Conservation (phyloP, 2,113 vertebrate genomes). For the Blennius ocellaris region DNA sequence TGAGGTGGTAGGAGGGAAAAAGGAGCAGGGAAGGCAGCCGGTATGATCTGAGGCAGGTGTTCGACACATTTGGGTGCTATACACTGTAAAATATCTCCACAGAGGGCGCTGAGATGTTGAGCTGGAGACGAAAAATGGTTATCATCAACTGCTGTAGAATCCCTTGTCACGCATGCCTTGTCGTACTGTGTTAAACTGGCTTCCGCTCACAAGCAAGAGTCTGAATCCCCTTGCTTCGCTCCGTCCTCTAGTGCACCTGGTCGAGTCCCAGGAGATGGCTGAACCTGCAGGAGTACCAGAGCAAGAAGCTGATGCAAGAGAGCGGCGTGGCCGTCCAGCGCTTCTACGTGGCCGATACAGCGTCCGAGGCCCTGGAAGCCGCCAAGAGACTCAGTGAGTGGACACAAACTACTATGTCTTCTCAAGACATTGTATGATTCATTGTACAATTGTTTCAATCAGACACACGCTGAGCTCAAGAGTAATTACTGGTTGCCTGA, state of each 20-base stretch:
- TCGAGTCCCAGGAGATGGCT: conserved; percentile 92
- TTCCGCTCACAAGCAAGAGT: conserved; percentile 1
- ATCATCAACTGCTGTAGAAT: conserved; percentile 8
- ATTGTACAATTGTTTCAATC: too few relatives aligned
- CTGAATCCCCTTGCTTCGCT: not conserved
- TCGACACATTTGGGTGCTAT: conserved; percentile 32
- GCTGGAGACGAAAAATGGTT: conserved; percentile 19
- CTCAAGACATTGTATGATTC: too few relatives aligned
- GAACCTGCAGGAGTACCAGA: conserved; percentile 98
- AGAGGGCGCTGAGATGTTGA: conserved; percentile 14
- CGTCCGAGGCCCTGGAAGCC: conserved; percentile 91
- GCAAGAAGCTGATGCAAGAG: conserved; percentile 98
- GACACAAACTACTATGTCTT: not conserved
- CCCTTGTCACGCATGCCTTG: not conserved
- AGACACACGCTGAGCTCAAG: too few relatives aligned
- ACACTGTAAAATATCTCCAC: conserved; percentile 16
- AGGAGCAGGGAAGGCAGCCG: conserved; percentile 27
- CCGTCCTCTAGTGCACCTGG: conserved; percentile 79
- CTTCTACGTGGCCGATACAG: conserved; percentile 93
- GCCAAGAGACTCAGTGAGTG: conserved; percentile 95
- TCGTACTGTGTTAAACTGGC: conserved; percentile 12
- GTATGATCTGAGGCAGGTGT: conserved; percentile 19
- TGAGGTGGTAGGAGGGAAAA: conserved; percentile 1
- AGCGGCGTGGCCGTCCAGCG: conserved; percentile 94
- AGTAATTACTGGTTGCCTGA: too few relatives aligned